Evolutionary conservation across 35 echinoderm and acorn worm genomes (phyloP).

Genomic region (Heliocidaris tuberculata): DNA sequence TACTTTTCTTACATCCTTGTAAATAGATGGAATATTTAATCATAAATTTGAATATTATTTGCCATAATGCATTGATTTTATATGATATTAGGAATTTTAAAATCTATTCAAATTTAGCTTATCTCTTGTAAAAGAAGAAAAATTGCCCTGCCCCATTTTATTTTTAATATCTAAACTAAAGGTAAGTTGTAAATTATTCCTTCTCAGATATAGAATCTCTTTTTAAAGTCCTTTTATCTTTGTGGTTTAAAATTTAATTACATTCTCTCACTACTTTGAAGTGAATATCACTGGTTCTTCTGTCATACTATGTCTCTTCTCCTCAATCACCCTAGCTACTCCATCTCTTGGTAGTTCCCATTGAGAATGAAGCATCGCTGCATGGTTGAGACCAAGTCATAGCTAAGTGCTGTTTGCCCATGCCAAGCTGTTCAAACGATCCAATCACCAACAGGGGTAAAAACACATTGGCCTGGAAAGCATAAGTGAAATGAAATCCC

Average conservation of each 20-base stretch:
- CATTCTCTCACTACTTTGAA: neutral
- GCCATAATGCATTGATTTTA: too few relatives aligned
- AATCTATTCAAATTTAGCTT: too few relatives aligned
- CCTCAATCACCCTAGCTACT: neutral
- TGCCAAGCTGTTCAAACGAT: conserved; percentile 47
- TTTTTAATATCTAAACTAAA: neutral
- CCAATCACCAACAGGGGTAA: conserved; percentile 49
- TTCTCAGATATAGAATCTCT: neutral
- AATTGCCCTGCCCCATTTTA: neutral
- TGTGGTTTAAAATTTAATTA: neutral
- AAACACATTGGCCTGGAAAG: conserved; percentile 46
- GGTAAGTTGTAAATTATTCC: neutral
- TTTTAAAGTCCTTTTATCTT: neutral
- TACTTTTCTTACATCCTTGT: too few relatives aligned
- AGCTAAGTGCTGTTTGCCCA: conserved; percentile 47
- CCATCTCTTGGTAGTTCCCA: neutral
- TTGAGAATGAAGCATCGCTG: conserved; percentile 18
- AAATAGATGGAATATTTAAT: too few relatives aligned
- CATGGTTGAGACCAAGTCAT: conserved; percentile 43
- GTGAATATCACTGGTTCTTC: neutral
- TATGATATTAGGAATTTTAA: too few relatives aligned
- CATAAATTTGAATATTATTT: too few relatives aligned
- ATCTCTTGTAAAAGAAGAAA: too few relatives aligned
- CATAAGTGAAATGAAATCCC: conserved; percentile 50
- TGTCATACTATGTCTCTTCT: neutral